phyloP scores from a whole-genome alignment of 1,140 invertebrate species.

The Oscheius sp. region DNA sequence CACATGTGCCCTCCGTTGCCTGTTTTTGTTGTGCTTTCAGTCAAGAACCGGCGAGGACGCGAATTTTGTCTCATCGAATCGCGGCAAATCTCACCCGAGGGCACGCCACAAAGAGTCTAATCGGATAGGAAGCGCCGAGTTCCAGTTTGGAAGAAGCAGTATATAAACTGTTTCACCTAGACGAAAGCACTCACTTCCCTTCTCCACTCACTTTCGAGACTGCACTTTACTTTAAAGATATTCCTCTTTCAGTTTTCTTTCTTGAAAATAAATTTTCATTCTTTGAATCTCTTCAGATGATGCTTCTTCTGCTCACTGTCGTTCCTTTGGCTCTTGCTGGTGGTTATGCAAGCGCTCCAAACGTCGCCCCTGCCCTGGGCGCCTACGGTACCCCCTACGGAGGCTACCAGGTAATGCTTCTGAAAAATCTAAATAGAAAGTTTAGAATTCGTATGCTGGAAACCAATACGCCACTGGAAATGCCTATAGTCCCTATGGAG shows the following conservation, averaged over 20 bases:
- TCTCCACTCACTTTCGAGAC: no score
- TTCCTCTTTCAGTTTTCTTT: no score
- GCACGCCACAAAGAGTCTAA: constrained; percentile 10
- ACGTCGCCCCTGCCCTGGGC: not conserved
- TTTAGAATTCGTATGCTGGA: not conserved
- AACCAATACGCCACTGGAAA: not conserved
- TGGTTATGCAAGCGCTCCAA: not conserved
- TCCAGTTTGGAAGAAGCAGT: no score
- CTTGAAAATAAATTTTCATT: not conserved
- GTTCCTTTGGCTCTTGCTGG: not conserved
- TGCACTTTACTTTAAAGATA: no score
- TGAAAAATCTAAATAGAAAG: not conserved
- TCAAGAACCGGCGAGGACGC: not conserved
- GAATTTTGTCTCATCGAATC: constrained; percentile 1
- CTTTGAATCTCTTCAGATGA: not conserved
- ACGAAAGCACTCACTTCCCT: no score
- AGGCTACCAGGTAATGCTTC: no score
- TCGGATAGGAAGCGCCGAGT: not conserved
- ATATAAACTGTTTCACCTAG: no score
- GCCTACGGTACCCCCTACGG: not conserved
- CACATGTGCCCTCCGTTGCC: no score
- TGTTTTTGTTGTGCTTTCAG: not conserved
- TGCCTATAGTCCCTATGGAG: not conserved
- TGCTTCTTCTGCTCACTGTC: not conserved
- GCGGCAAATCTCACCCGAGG: constrained; percentile 2